A percentile compares a stretch with the other conserved stretches of the same genome.
Conservation (phyloP, 2,888 invertebrate species). For the Strigamia crassipes region DNA sequence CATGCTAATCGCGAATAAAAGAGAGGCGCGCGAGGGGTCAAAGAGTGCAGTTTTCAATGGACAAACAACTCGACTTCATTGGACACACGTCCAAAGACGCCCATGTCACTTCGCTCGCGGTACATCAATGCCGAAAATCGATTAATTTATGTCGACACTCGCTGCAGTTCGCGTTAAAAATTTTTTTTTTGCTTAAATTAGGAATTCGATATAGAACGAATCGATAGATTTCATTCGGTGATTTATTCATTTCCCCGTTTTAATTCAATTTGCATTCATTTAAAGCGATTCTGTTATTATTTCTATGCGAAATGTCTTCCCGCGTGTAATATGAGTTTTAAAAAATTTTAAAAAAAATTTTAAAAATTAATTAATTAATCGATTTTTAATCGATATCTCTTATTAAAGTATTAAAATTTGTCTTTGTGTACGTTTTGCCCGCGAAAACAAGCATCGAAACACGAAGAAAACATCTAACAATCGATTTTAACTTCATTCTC, state of each 20-base stretch:
- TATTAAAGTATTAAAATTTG: no score
- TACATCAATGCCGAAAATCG: neutral
- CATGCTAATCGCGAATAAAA: constrained; percentile 17
- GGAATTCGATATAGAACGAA: neutral
- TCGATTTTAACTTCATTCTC: neutral
- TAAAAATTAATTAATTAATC: no score
- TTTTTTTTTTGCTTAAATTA: neutral
- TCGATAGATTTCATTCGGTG: no score
- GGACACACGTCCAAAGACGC: constrained; percentile 14
- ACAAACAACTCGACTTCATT: constrained; percentile 21
- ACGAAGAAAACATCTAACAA: neutral
- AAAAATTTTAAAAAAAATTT: no score
- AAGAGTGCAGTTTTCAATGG: neutral
- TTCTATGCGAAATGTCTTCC: no score
- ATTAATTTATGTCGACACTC: neutral
- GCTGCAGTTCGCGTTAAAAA: neutral
- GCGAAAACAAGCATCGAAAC: no score
- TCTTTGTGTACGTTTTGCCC: no score
- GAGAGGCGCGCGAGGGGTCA: constrained; percentile 14
- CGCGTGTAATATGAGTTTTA: no score
- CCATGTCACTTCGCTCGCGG: neutral
- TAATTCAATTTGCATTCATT: no score
- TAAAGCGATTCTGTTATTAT: no score
- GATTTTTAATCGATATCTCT: no score
- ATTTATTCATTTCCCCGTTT: no score